Percentiles rank a stretch among this genome's conserved stretches.
Conservation (phyloP, 2,113 vertebrate genomes). For the Sigmodon hispidus region DNA sequence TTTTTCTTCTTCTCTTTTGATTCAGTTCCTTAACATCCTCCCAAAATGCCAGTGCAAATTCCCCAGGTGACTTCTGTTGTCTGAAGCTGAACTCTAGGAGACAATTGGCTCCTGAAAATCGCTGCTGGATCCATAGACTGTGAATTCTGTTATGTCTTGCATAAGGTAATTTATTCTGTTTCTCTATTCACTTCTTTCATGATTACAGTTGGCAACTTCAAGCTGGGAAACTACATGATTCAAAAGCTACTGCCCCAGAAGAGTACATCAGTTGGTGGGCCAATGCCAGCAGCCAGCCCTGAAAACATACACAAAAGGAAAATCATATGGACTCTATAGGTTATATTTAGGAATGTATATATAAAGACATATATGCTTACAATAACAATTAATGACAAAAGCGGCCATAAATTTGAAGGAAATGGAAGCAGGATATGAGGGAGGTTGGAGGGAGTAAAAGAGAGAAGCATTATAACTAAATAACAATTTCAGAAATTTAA, state of each 20-base stretch:
- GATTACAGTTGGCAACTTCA: neutral
- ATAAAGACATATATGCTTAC: neutral
- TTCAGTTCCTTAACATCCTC: neutral
- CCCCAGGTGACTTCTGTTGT: neutral
- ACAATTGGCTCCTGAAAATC: neutral
- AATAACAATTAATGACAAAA: neutral
- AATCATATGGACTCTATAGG: neutral
- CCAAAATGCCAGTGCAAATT: neutral
- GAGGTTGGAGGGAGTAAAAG: neutral
- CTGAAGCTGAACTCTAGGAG: constrained; percentile 11
- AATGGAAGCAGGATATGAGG: neutral
- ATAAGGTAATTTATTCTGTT: neutral
- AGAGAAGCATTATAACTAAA: neutral
- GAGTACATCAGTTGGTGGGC: neutral
- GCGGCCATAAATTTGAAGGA: neutral
- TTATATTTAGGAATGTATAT: neutral
- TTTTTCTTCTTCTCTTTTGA: neutral
- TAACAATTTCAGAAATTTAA: neutral
- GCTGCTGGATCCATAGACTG: neutral
- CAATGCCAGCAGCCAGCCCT: neutral
- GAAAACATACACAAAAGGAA: neutral
- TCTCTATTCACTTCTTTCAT: neutral
- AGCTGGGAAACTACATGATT: neutral
- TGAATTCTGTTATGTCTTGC: neutral
- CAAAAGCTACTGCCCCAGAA: neutral